Evolutionary conservation across 1,140 invertebrate species (phyloP).

Genomic region (Aphis craccivora): DNA sequence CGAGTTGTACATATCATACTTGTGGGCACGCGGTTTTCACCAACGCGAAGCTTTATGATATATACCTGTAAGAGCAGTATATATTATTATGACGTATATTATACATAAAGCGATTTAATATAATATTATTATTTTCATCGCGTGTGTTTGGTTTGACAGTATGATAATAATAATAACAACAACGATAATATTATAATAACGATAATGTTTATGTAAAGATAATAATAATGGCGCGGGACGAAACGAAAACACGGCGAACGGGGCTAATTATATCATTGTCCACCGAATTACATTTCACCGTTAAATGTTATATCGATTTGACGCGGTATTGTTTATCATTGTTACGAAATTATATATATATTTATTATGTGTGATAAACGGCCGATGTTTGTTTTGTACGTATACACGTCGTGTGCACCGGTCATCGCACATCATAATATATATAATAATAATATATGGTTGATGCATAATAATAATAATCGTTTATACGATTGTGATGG

Average conservation of each 20-base stretch:
- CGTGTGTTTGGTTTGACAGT: not conserved
- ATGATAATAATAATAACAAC: not conserved
- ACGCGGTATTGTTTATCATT: slow-evolving; percentile 19
- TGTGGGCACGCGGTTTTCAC: too few relatives aligned
- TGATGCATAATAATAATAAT: not conserved
- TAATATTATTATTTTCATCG: not conserved
- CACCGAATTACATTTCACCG: not conserved
- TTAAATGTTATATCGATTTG: not conserved
- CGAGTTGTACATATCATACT: too few relatives aligned
- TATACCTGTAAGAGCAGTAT: not conserved
- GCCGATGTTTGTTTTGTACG: not conserved
- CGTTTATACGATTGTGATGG: not conserved
- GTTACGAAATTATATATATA: not conserved
- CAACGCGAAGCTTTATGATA: not conserved
- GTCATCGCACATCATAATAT: not conserved
- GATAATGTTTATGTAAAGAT: not conserved
- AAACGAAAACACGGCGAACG: slow-evolving; percentile 8
- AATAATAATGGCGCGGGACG: not conserved
- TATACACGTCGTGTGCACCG: not conserved
- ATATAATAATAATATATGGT: not conserved
- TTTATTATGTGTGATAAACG: not conserved
- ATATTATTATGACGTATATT: not conserved
- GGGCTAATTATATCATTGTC: slow-evolving; percentile 35
- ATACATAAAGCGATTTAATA: not conserved
- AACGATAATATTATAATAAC: not conserved